These are phyloP conservation scores for Ammodytes dubius DNA, from an alignment of 2,113 vertebrate species.

Conservation along the genomic window DNA sequence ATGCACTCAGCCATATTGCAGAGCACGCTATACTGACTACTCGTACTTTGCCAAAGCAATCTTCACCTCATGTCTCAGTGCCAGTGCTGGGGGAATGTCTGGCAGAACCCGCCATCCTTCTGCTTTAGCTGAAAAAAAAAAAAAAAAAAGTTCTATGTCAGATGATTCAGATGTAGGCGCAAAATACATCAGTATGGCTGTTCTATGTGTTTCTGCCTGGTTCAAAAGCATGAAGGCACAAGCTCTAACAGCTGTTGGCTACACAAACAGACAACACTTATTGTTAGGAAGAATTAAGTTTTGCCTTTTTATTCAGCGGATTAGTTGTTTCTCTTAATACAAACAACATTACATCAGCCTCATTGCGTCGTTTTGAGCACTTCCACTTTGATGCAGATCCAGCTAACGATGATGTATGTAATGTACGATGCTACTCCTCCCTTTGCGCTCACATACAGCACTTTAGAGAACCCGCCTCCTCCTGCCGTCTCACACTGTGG, in stretches of 20 bases:
- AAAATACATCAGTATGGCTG: constrained; percentile 4
- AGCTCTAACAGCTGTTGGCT: not conserved
- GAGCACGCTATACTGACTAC: not conserved
- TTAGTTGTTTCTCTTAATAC: not conserved
- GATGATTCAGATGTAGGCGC: not conserved
- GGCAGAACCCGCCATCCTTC: not conserved
- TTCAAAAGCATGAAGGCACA: not conserved
- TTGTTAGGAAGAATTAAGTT: not conserved
- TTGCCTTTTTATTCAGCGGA: not conserved
- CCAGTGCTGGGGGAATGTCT: constrained; percentile 38
- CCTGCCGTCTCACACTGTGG: constrained; percentile 32
- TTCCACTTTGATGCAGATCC: constrained; percentile 13
- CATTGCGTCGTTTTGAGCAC: not conserved
- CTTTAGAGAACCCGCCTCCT: constrained; percentile 49
- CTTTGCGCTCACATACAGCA: constrained; percentile 31
- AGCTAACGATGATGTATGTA: not conserved
- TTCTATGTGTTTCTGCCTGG: not conserved
- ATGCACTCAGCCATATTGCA: constrained; percentile 24
- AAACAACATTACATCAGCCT: not conserved
- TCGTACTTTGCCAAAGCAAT: constrained; percentile 9
- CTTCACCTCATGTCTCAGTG: constrained; percentile 11
- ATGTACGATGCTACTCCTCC: not conserved
- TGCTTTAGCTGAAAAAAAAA: not conserved
- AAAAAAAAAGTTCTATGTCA: no score
- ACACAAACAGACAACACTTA: not conserved